Base-by-base conservation (phyloP, 2,888 invertebrate species). In the Sinhomidia bicolor region DNA sequence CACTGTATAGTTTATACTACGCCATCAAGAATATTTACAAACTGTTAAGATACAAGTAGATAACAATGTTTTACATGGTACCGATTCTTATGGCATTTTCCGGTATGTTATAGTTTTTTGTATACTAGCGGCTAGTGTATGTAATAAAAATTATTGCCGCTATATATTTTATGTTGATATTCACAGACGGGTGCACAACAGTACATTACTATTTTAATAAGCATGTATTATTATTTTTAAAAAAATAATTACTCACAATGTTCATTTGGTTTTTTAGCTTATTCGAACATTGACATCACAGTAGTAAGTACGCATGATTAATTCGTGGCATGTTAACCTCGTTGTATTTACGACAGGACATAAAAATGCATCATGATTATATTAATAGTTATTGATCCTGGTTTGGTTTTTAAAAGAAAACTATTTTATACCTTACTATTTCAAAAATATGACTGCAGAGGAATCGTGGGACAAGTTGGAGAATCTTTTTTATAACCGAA, bases 141-240 rank as follows among this genome's bases (percentile, higher is more conserved):
- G 14, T 60, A n/a, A n/a, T n/a, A n/a, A n/a, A n/a, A 60, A 68
- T 32, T 68, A n/a, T 68, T 68, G 65, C 17, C 65, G 29, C 54
- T 78, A 60, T 14, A 60, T 41, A 20, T 36, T 71, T 51, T 47
- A 54, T 82, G 68, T 71, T 68, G 65, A 68, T 82, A 71, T 82
- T 76, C 23, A 68, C 41, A 68, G 81, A 82, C 68, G 82, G 82
- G 82, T 82, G 82, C 82, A 82, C 82, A 68, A 68, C 82, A 68
- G 36, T 68, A 68, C 68, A 51, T 76, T 76, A 29, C 20, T 76
- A 47, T 20, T 71, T 71, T 41, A 71, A 41, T 41, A 71, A 71
- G 68, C 10, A 7, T 71, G 32, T 17, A 60, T 60, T 60, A n/a
- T n/a, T n/a, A n/a, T n/a, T n/a, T 29, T 47, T 17, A 54, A 7